Conservation (phyloP, 1,140 invertebrate species). For the Aphis craccivora region DNA sequence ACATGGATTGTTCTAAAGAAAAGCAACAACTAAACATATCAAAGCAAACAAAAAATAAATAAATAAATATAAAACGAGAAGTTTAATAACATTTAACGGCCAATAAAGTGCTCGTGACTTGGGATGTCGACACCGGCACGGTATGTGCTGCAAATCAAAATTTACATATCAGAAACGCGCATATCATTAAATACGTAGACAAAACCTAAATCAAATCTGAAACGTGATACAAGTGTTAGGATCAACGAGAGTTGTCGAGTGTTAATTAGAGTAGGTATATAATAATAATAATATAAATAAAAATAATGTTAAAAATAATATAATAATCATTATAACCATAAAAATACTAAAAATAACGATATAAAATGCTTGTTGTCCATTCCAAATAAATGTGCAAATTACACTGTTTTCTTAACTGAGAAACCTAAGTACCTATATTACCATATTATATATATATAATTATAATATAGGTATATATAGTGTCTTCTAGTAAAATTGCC, state of each 20-base stretch:
- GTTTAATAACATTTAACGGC: neutral
- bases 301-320: neutral
- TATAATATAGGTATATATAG: neutral
- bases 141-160: neutral
- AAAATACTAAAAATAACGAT: neutral
- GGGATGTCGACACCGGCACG: neutral
- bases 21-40: conserved; percentile 60
- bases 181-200: conserved; percentile 35
- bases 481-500: conserved; percentile 7
- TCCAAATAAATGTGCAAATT: neutral
- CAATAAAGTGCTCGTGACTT: neutral
- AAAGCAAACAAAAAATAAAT: conserved; percentile 67
- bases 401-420: neutral
- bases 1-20: conserved; percentile 67
- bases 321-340: neutral
- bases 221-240: conserved; percentile 42
- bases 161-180: conserved; percentile 36
- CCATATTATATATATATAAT: neutral
- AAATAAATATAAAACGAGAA: neutral
- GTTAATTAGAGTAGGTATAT: conserved; percentile 14
- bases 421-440: neutral
- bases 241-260: conserved; percentile 32
- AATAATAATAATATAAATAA: conserved; percentile 33
- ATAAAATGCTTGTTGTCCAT: neutral
- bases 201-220: neutral